Percentiles rank a stretch among this genome's conserved stretches.
These are phyloP conservation scores for Gobio gobio DNA, from an alignment of 2,113 vertebrate species.

Conservation along the genomic window DNA sequence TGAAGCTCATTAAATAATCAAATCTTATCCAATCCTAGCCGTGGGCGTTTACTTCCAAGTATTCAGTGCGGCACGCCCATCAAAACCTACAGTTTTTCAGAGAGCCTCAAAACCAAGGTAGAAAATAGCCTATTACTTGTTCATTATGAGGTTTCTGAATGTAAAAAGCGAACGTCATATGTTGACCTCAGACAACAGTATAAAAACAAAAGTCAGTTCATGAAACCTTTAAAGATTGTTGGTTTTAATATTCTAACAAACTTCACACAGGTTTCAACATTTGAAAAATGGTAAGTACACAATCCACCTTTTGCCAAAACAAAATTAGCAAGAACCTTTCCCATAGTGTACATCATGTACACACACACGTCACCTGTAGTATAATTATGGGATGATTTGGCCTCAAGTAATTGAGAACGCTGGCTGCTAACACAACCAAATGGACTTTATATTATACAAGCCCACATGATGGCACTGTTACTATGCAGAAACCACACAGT, in stretches of 20 bases:
- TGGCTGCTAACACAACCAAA: neutral
- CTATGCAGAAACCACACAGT: neutral
- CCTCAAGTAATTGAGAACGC: neutral
- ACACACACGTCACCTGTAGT: neutral
- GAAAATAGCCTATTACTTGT: too few relatives aligned
- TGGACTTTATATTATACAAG: neutral
- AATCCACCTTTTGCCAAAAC: neutral
- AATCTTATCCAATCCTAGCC: too few relatives aligned
- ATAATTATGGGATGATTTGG: neutral
- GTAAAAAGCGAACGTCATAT: too few relatives aligned
- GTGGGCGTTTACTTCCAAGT: too few relatives aligned
- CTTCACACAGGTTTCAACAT: neutral
- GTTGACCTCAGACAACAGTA: too few relatives aligned
- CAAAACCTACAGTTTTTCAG: too few relatives aligned
- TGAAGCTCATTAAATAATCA: too few relatives aligned
- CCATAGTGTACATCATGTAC: neutral
- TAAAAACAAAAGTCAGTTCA: too few relatives aligned
- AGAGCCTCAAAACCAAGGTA: too few relatives aligned
- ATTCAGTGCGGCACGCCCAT: too few relatives aligned
- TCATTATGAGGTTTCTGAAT: too few relatives aligned
- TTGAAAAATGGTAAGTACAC: neutral
- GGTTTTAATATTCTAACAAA: neutral
- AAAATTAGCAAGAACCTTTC: neutral
- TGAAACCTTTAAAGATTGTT: too few relatives aligned
- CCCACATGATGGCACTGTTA: constrained; percentile 43